Evolutionary conservation across 23 tunicate species (phyloP).

Genomic region (Styela clava): DNA sequence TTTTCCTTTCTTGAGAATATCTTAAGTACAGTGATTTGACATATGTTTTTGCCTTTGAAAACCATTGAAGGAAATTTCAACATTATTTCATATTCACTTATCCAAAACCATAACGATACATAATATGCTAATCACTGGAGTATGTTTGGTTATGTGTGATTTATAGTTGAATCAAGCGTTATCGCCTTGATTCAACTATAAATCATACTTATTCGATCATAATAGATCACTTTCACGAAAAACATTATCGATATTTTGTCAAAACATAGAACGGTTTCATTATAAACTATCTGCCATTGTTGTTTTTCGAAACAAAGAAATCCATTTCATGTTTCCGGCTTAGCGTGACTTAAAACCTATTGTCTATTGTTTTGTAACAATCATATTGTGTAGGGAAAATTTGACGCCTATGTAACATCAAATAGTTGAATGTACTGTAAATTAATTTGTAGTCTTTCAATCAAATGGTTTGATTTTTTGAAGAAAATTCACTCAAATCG

Average conservation of each 20-base stretch:
- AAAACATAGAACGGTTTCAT: background rate
- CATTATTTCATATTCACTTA: background rate
- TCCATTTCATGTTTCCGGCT: background rate
- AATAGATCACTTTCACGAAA: too few relatives aligned
- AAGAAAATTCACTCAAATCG: too few relatives aligned
- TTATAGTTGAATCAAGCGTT: too few relatives aligned
- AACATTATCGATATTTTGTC: background rate
- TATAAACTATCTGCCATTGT: background rate
- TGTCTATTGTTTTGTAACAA: background rate
- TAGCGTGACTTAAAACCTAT: background rate
- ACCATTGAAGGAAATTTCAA: background rate
- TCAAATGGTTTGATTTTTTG: too few relatives aligned
- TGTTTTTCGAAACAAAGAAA: background rate
- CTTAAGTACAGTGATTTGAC: too few relatives aligned
- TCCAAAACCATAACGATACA: background rate
- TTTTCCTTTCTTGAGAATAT: too few relatives aligned
- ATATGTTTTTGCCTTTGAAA: background rate
- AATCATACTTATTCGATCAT: too few relatives aligned
- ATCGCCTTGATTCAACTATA: too few relatives aligned
- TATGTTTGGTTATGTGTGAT: too few relatives aligned
- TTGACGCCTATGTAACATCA: background rate
- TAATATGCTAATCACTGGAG: too few relatives aligned
- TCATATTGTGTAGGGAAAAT: background rate
- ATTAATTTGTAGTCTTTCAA: too few relatives aligned
- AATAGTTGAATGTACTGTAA: background rate